Percentiles rank a stretch among this genome's conserved stretches.
These are phyloP conservation scores for Gastrophryne carolinensis DNA, from an alignment of 2,797 vertebrate genomes.

Conservation along the genomic window DNA sequence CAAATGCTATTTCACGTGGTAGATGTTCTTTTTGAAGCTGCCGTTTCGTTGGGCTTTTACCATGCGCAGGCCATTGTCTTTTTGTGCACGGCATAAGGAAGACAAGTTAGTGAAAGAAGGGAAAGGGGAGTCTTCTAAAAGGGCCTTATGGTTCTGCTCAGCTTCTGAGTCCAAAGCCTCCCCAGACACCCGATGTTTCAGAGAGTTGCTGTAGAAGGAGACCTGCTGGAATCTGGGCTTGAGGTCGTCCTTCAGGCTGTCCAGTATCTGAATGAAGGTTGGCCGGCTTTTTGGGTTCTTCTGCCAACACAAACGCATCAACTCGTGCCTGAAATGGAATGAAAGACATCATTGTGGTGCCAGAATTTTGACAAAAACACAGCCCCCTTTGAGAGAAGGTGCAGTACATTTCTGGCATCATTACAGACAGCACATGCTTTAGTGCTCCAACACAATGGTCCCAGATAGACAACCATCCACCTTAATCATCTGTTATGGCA, in stretches of 20 bases:
- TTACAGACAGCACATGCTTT: too few species aligned
- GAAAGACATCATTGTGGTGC: neutral
- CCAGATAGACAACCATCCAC: too few species aligned
- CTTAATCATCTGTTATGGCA: too few species aligned
- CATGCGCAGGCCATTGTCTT: neutral
- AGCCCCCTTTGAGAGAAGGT: too few species aligned
- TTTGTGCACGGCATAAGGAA: neutral
- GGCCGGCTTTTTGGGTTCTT: slow-evolving; percentile 72
- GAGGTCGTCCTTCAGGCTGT: slow-evolving; percentile 67
- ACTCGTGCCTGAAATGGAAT: slow-evolving; percentile 60
- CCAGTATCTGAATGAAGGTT: slow-evolving; percentile 69
- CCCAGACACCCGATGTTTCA: slow-evolving; percentile 14
- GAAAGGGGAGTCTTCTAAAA: neutral
- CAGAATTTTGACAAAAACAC: too few species aligned
- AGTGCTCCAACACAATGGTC: too few species aligned
- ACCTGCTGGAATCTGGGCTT: slow-evolving; percentile 61
- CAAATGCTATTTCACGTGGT: slow-evolving; percentile 59
- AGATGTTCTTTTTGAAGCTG: slow-evolving; percentile 25
- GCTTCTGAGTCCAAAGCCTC: slow-evolving; percentile 41
- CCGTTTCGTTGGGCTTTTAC: neutral
- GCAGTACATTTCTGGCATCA: too few species aligned
- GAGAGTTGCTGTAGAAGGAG: slow-evolving; percentile 68
- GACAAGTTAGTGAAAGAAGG: accelerated
- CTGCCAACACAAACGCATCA: slow-evolving; percentile 75
- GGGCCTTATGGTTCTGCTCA: neutral